Conservation (phyloP, 1,140 invertebrate genomes). For the Zaprionus inermis region DNA sequence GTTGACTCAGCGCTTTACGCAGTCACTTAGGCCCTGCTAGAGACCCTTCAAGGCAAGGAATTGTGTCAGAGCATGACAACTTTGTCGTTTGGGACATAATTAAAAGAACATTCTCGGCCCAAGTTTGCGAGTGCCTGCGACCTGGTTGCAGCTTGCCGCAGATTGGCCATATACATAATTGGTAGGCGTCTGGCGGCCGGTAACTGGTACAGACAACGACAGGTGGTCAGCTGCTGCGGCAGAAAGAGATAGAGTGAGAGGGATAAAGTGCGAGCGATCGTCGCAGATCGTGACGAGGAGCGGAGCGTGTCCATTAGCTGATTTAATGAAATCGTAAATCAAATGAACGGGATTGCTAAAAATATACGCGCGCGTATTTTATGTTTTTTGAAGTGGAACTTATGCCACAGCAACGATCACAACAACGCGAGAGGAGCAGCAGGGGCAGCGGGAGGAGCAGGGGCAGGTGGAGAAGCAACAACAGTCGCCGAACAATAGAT, state of each 20-base stretch:
- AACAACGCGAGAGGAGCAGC: background rate
- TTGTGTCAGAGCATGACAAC: constrained; percentile 17
- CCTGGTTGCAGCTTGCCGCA: constrained; percentile 40
- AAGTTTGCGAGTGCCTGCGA: background rate
- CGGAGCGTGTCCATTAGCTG: constrained; percentile 75
- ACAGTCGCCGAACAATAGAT: constrained; percentile 71
- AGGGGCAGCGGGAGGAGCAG: background rate
- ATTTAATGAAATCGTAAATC: constrained; percentile 83
- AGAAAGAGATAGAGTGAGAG: background rate
- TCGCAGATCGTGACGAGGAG: constrained; percentile 52
- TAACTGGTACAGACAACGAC: constrained; percentile 71
- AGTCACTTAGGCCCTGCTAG: background rate
- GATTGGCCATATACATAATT: constrained; percentile 64
- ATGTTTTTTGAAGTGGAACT: constrained; percentile 82
- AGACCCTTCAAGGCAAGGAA: background rate
- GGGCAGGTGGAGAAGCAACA: background rate
- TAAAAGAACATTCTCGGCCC: constrained; percentile 30
- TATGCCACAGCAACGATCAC: constrained; percentile 63
- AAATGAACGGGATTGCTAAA: constrained; percentile 79
- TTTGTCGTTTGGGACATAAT: constrained; percentile 24
- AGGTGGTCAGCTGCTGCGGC: constrained; percentile 62
- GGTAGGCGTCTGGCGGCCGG: constrained; percentile 64
- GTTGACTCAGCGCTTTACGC: background rate
- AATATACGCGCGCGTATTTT: constrained; percentile 77
- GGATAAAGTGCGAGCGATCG: constrained; percentile 39